Percentiles rank a stretch among this genome's conserved stretches.
Conservation (phyloP, 2,797 vertebrate species). For the Pagetopsis macropterus region DNA sequence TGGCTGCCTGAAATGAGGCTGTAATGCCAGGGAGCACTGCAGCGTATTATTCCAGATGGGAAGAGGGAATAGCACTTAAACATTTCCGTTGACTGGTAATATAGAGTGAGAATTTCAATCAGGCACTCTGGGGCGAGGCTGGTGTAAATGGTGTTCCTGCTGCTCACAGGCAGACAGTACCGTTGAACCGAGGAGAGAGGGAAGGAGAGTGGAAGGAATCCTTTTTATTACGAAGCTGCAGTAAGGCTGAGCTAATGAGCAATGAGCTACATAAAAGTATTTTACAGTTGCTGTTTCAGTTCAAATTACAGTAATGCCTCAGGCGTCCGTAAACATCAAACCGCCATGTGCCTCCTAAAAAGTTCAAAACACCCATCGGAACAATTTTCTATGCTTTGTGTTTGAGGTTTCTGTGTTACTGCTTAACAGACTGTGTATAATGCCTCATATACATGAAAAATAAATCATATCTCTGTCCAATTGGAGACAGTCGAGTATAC, state of each 20-base stretch:
- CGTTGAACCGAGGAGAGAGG: slow-evolving; percentile 43
- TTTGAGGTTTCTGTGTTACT: slow-evolving; percentile 34
- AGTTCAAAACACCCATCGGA: slow-evolving; percentile 51
- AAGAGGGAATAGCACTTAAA: slow-evolving; percentile 69
- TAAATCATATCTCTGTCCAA: slow-evolving; percentile 15
- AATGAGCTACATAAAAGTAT: slow-evolving; percentile 66
- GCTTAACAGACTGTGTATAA: slow-evolving; percentile 21
- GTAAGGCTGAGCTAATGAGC: slow-evolving; percentile 64
- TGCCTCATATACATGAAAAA: slow-evolving; percentile 12
- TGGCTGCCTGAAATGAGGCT: slow-evolving; percentile 50
- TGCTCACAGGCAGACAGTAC: slow-evolving; percentile 39
- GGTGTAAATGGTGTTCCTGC: slow-evolving; percentile 58
- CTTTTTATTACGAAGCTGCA: slow-evolving; percentile 59
- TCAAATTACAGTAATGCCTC: slow-evolving; percentile 67
- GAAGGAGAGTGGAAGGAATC: slow-evolving; percentile 42
- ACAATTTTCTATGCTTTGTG: slow-evolving; percentile 34
- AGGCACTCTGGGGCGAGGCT: slow-evolving; percentile 53
- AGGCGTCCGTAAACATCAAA: slow-evolving; percentile 64
- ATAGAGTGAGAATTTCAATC: slow-evolving; percentile 72
- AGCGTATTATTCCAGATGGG: slow-evolving; percentile 70
- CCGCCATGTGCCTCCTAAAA: slow-evolving; percentile 56
- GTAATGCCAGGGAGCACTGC: slow-evolving; percentile 51
- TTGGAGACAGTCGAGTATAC: slow-evolving; percentile 26
- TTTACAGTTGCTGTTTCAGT: slow-evolving; percentile 65
- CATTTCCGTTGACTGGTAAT: slow-evolving; percentile 70